These are phyloP conservation scores for Crotalus viridis DNA, from an alignment of 2,113 vertebrate genomes.

Conservation along the genomic window DNA sequence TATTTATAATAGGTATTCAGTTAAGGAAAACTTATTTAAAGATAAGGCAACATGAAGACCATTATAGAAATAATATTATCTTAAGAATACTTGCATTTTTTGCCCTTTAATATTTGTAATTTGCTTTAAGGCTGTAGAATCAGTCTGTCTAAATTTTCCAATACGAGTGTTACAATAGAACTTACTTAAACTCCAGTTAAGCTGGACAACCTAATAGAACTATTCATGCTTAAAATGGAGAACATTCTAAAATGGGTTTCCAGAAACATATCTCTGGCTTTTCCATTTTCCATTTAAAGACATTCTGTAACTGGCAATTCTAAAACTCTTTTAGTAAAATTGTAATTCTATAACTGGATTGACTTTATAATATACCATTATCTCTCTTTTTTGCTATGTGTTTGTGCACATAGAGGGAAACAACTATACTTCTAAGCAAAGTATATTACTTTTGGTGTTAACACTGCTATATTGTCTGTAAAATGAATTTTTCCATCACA, in stretches of 20 bases:
- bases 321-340: not conserved
- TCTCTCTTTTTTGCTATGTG: not conserved
- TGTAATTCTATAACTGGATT: not conserved
- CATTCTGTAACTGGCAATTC: not conserved
- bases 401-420: not conserved
- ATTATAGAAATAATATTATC: not conserved
- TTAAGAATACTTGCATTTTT: not conserved
- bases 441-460: not conserved
- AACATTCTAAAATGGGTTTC: not conserved
- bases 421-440: not conserved
- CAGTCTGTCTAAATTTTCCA: not conserved
- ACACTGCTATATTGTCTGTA: not conserved
- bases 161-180: not conserved
- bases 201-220: conserved; percentile 19
- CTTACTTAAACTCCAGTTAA: conserved; percentile 16
- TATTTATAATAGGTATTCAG: not conserved
- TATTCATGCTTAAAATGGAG: conserved; percentile 4
- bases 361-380: not conserved
- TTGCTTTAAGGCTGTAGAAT: not conserved
- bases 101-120: not conserved
- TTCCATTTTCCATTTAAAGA: not conserved
- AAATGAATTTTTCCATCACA: not conserved
- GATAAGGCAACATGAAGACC: not conserved
- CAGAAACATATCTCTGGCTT: conserved; percentile 5
- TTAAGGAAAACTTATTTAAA: not conserved